Evolutionary conservation across 2,888 invertebrate genomes (phyloP), one percentile per base, ranked within the genome.

Genomic region (Alentia gelatinosa): DNA sequence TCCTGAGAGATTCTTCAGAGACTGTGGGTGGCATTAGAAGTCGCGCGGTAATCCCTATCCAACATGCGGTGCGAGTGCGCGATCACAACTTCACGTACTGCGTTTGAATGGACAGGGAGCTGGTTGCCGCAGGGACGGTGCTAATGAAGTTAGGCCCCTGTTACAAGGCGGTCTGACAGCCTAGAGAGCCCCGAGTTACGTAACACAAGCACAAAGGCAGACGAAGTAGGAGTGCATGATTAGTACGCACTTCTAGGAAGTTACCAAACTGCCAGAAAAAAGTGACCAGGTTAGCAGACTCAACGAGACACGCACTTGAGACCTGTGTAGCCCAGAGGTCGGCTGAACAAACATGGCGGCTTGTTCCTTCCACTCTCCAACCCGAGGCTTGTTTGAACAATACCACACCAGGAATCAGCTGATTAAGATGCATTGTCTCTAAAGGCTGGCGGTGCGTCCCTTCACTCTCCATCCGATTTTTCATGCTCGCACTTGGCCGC

Each of bases 11-110:
- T 68, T 68, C 68, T 56, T 19, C n/a, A 30, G 68, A 68, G 68
- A 68, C 30, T 68, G 3, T 30, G n/a, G n/a, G n/a, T 68, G 30
- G 30, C 1, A 12, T 68, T 68, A 3, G 68, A 30, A 68, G 30
- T 68, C 68, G 68, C 68, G 68, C 68, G 12, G 1, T 68, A 68
- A 68, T 68, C 68, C 68, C 56, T 56, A 56, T 68, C 68, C 68
- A 12, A 12, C 19, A 7, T n/a, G n/a, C n/a, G n/a, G n/a, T n/a
- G n/a, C 56, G 19, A 12, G 23, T n/a, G 56, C 56, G 56, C 68
- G 68, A 30, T 26, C 30, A 68, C 30, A 26, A 68, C 68, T 68
- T 68, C 30, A 68, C 68, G 68, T 68, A 68, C 3, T 26, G 23
- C 68, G 12, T 68, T 68, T 68, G 68, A 68, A 68, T 12, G 33